A percentile compares a stretch with the other conserved stretches of the same genome.
These are phyloP conservation scores for Gallinago nigripennis DNA, from an alignment of 2,797 vertebrate species.

Conservation along the genomic window DNA sequence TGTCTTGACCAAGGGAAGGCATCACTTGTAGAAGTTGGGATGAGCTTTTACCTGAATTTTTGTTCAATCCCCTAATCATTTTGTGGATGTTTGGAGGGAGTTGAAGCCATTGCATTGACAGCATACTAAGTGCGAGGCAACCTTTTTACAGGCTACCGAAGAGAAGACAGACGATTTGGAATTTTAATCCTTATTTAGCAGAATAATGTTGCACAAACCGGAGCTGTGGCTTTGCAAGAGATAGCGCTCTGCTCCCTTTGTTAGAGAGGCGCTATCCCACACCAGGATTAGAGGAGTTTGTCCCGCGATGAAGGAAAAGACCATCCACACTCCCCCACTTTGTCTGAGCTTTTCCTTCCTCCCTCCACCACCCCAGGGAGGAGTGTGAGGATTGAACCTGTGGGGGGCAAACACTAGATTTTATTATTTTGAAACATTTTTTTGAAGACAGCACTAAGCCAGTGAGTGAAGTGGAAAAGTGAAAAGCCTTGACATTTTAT, in stretches of 20 bases:
- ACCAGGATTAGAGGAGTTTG: neutral
- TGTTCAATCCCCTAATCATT: neutral
- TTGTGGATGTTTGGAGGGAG: neutral
- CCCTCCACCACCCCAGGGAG: neutral
- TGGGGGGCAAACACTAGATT: constrained; percentile 12
- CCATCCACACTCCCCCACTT: neutral
- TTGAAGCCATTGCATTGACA: neutral
- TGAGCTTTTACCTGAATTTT: constrained; percentile 18
- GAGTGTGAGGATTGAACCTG: neutral
- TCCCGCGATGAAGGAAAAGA: neutral
- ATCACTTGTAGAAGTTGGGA: neutral
- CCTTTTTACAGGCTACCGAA: neutral
- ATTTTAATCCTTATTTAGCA: neutral
- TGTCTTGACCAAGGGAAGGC: neutral
- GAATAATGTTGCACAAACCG: neutral
- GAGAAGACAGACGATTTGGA: neutral
- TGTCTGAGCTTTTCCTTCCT: constrained; percentile 11
- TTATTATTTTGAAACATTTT: neutral
- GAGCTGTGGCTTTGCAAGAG: neutral
- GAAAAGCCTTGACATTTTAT: constrained; percentile 61
- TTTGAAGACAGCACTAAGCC: constrained; percentile 56
- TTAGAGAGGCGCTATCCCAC: neutral
- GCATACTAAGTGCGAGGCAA: neutral
- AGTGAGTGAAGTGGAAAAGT: constrained; percentile 33
- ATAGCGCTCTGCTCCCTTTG: neutral